Evolutionary conservation across 2,797 vertebrate genomes (phyloP).

Genomic region (Myoxocephalus aenaeus): DNA sequence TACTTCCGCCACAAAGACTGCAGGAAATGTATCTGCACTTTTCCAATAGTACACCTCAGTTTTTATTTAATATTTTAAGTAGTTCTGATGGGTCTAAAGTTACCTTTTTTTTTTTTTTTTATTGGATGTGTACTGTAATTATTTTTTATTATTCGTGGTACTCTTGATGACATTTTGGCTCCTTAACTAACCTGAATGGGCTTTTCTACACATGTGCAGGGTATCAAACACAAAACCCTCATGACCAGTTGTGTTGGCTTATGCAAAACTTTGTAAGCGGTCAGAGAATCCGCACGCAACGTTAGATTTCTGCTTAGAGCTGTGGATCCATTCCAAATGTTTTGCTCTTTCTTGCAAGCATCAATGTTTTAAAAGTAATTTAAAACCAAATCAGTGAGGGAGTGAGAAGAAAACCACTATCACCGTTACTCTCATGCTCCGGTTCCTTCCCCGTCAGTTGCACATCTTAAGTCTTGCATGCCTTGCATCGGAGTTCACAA

Average conservation of each 20-base stretch:
- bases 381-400: neutral
- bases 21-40: neutral
- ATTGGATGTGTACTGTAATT: neutral
- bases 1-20: neutral
- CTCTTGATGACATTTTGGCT: neutral
- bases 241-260: neutral
- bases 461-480: slow-evolving; percentile 1
- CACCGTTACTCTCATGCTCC: neutral
- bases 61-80: neutral
- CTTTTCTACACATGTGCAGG: neutral
- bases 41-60: neutral
- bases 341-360: too few species aligned
- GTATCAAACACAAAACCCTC: neutral
- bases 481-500: slow-evolving; percentile 13
- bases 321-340: neutral
- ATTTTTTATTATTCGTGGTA: neutral
- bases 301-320: neutral
- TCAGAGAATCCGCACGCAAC: neutral
- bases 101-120: neutral
- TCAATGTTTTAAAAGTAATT: neutral
- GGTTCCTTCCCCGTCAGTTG: neutral
- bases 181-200: neutral
- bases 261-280: neutral
- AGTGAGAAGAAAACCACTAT: neutral
- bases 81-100: neutral